A percentile compares a stretch with the other conserved stretches of the same genome.
Evolutionary conservation across 2,797 vertebrate species (phyloP).

Genomic region (Podarcis lilfordi): DNA sequence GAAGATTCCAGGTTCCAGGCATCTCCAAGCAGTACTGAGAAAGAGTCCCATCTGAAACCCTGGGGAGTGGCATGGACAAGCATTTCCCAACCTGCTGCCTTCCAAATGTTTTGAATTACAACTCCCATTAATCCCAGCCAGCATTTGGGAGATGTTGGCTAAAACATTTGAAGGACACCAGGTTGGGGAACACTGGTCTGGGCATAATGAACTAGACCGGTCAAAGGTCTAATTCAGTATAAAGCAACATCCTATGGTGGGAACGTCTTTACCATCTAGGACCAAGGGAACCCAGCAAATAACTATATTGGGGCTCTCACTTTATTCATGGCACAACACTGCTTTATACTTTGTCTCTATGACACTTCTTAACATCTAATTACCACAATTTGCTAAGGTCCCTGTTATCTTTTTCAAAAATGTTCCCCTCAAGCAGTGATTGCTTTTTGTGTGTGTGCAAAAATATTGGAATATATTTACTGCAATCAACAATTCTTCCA

Average conservation of each 20-base stretch:
- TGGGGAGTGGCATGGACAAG: no score
- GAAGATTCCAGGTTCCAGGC: not conserved
- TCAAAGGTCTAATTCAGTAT: no score
- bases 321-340: not conserved
- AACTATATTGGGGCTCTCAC: not conserved
- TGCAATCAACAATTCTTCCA: slow-evolving; percentile 13
- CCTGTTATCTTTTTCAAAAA: not conserved
- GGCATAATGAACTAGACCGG: no score
- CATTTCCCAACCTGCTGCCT: no score
- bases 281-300: not conserved
- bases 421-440: not conserved
- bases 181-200: no score
- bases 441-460: not conserved
- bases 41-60: not conserved
- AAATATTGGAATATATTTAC: not conserved
- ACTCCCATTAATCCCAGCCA: no score
- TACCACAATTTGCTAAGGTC: not conserved
- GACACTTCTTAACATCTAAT: not conserved
- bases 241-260: not conserved
- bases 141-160: no score
- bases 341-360: not conserved
- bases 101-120: no score
- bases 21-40: not conserved
- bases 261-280: not conserved
- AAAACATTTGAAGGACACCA: no score